Conservation (phyloP, 2,888 invertebrate genomes). For the Dicranocentrus wangi region DNA sequence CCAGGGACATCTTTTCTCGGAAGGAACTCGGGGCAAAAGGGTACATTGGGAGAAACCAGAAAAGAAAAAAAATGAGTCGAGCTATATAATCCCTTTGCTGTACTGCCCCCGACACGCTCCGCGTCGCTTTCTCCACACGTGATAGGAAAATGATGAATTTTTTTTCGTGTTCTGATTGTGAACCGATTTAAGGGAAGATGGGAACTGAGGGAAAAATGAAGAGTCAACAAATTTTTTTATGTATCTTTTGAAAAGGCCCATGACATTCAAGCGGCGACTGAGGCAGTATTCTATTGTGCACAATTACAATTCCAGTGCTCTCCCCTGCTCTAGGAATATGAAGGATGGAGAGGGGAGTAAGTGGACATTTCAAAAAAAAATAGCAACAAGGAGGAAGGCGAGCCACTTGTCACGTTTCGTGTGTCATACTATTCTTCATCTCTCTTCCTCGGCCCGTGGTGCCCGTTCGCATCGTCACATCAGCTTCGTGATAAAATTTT, state of each 20-base stretch:
- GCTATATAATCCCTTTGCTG: not conserved
- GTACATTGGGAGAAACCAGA: not conserved
- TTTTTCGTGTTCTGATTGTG: not conserved
- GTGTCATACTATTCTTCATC: slow-evolving; percentile 17
- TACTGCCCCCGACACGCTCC: not conserved
- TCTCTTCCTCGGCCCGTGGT: not conserved
- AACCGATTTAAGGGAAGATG: slow-evolving; percentile 15
- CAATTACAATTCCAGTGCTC: slow-evolving; percentile 5
- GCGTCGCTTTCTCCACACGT: not conserved
- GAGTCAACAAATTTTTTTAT: slow-evolving; percentile 21
- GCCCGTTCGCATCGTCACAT: slow-evolving; percentile 7
- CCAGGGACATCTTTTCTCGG: not conserved
- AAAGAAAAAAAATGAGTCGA: no score
- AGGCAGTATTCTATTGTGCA: slow-evolving; percentile 5
- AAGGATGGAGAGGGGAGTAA: not conserved
- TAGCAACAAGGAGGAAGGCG: slow-evolving; percentile 8
- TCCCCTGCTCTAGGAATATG: not conserved
- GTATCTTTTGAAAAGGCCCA: no score
- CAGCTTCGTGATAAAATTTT: not conserved
- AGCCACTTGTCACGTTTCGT: slow-evolving; percentile 23
- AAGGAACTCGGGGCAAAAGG: not conserved
- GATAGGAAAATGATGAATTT: not conserved
- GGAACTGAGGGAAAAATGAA: slow-evolving; percentile 16
- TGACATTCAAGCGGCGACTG: slow-evolving; percentile 14
- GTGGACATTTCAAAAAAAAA: slow-evolving; percentile 17